Evolutionary conservation across 1,140 invertebrate species (phyloP).

Genomic region (Philaenus spumarius): DNA sequence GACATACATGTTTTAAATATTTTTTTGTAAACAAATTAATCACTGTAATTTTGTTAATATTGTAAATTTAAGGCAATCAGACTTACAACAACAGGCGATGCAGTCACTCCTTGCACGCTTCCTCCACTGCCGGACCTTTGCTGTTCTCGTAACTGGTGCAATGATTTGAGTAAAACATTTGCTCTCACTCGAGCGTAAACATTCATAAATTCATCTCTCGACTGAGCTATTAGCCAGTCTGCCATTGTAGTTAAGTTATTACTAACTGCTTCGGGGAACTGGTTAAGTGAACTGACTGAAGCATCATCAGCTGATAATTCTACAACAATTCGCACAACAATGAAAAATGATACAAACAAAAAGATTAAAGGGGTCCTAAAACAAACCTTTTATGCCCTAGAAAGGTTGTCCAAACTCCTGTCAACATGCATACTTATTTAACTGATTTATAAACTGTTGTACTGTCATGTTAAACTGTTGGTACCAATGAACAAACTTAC

Average conservation of each 20-base stretch:
- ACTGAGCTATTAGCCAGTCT: conserved; percentile 75
- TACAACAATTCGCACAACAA: conserved; percentile 19
- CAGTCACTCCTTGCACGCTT: conserved; percentile 41
- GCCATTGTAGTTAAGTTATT: conserved; percentile 71
- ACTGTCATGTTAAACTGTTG: too few relatives aligned
- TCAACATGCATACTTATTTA: too few relatives aligned
- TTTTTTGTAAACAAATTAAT: too few relatives aligned
- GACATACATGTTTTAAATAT: not conserved
- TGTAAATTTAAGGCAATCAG: too few relatives aligned
- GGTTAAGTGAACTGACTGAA: conserved; percentile 45
- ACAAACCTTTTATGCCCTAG: too few relatives aligned
- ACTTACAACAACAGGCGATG: conserved; percentile 34
- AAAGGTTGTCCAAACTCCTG: too few relatives aligned
- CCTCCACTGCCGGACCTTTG: conserved; percentile 67
- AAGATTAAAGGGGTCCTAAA: not conserved
- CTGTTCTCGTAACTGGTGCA: conserved; percentile 73
- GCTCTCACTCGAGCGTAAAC: conserved; percentile 74
- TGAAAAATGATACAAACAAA: conserved; percentile 6
- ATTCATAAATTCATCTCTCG: conserved; percentile 68
- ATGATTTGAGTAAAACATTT: conserved; percentile 63
- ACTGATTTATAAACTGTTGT: too few relatives aligned
- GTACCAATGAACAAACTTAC: too few relatives aligned
- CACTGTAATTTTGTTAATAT: too few relatives aligned
- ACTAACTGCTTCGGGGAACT: conserved; percentile 54
- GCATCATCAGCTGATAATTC: conserved; percentile 41